Percentiles rank a stretch among this genome's conserved stretches.
Evolutionary conservation across 2,888 invertebrate genomes (phyloP).

Genomic region (Timema cristinae): DNA sequence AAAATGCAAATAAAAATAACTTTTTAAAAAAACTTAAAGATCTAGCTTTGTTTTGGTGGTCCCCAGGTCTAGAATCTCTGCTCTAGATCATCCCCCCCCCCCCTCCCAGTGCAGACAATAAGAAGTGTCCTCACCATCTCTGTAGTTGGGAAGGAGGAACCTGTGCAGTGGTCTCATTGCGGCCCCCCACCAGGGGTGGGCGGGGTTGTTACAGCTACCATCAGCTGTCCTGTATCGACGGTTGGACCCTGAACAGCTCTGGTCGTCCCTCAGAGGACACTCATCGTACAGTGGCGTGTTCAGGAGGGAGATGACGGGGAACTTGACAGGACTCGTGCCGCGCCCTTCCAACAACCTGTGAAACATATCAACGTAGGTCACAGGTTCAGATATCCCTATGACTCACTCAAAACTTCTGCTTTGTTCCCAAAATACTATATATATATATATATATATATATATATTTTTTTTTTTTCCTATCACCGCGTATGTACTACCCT

Average conservation of each 20-base stretch:
- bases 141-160: constrained; percentile 75
- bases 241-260: constrained; percentile 26
- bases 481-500: too few relatives aligned
- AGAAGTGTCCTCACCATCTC: constrained; percentile 57
- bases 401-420: too few relatives aligned
- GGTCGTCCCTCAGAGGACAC: constrained; percentile 51
- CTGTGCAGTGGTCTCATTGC: constrained; percentile 77
- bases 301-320: constrained; percentile 37
- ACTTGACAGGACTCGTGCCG: constrained; percentile 25
- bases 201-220: constrained; percentile 84
- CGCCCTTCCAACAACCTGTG: constrained; percentile 6
- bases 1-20: too few relatives aligned
- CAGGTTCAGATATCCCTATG: too few relatives aligned
- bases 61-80: too few relatives aligned
- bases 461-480: too few relatives aligned
- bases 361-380: background rate
- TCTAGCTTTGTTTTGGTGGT: too few relatives aligned
- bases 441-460: too few relatives aligned
- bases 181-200: constrained; percentile 73
- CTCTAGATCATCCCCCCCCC: too few relatives aligned
- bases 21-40: too few relatives aligned
- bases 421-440: too few relatives aligned
- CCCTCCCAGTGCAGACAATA: too few relatives aligned
- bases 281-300: constrained; percentile 53
- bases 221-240: constrained; percentile 74